Conservation (phyloP, 2,113 vertebrate species). For the Bujurquina vittata region DNA sequence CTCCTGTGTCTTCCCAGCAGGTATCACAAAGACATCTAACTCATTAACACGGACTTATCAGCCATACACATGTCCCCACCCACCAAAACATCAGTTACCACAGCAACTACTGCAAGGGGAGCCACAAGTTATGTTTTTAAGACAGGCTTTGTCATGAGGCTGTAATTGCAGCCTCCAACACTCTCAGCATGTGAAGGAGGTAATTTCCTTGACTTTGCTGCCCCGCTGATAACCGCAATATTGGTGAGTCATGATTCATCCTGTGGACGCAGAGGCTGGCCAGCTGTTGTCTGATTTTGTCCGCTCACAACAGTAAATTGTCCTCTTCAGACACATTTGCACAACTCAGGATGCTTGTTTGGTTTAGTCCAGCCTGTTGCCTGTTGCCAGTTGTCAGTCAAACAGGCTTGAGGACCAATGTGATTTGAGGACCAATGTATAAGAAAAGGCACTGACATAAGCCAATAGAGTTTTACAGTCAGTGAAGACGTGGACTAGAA, state of each 20-base stretch:
- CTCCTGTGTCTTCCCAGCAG: background rate
- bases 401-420: background rate
- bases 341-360: background rate
- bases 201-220: background rate
- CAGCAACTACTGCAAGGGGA: background rate
- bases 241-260: slow-evolving; percentile 9
- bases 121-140: background rate
- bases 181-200: background rate
- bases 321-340: background rate
- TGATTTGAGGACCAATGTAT: background rate
- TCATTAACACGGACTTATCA: background rate
- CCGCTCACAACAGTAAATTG: background rate
- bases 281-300: background rate
- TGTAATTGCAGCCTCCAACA: background rate
- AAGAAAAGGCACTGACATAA: background rate
- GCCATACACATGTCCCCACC: background rate
- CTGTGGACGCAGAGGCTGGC: background rate
- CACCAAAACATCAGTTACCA: background rate
- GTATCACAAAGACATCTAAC: background rate
- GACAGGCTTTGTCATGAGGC: background rate
- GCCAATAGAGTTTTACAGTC: background rate
- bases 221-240: background rate
- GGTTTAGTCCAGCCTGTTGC: background rate
- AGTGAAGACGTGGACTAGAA: background rate
- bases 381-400: no score